Evolutionary conservation across 2,113 vertebrate genomes (phyloP).

Genomic region (Crotalus tigris): DNA sequence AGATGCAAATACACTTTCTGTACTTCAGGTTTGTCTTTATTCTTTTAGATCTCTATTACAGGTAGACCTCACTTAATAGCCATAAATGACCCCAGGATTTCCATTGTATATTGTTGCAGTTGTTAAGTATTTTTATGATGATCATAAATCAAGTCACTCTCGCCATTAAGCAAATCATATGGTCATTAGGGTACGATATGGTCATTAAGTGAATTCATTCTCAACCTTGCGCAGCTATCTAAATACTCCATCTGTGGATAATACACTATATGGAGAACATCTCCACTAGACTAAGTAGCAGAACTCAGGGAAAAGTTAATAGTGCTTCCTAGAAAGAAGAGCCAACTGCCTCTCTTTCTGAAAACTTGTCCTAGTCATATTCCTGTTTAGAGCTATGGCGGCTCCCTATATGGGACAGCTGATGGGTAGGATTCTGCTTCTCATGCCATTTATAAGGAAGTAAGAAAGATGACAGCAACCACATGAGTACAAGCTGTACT

Average conservation of each 20-base stretch:
- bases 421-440: not conserved
- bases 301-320: not conserved
- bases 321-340: not conserved
- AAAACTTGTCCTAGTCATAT: not conserved
- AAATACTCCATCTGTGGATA: too few relatives aligned
- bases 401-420: not conserved
- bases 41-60: not conserved
- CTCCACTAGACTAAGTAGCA: too few relatives aligned
- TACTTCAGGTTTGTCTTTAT: not conserved
- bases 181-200: too few relatives aligned
- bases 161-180: too few relatives aligned
- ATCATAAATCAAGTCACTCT: too few relatives aligned
- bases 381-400: too few relatives aligned
- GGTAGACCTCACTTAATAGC: not conserved
- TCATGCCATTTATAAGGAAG: not conserved
- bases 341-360: not conserved
- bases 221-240: not conserved
- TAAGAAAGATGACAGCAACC: not conserved
- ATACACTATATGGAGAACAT: too few relatives aligned
- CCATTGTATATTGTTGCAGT: too few relatives aligned
- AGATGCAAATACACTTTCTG: not conserved
- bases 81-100: not conserved
- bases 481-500: too few relatives aligned
- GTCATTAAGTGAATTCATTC: too few relatives aligned
- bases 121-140: too few relatives aligned